A percentile compares a stretch with the other conserved stretches of the same genome.
Conservation (phyloP, 2,888 invertebrate genomes). For the Crioceris asparagi region DNA sequence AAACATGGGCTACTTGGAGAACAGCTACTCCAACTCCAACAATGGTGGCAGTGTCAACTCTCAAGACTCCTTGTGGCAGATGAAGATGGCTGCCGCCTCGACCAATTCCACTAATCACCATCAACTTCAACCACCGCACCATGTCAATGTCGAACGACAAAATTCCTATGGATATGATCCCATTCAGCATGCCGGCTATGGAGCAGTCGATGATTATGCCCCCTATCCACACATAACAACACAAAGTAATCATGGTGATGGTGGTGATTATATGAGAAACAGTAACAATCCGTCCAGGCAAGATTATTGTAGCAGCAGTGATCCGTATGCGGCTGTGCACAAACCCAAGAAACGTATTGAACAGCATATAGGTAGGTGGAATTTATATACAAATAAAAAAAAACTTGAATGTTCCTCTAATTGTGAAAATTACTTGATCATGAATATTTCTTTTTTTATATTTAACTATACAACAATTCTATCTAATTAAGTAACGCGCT, state of each 20-base stretch:
- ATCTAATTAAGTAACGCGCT: too few relatives aligned
- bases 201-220: conserved; percentile 73
- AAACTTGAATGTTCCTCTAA: too few relatives aligned
- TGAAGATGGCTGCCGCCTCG: conserved; percentile 75
- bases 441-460: too few relatives aligned
- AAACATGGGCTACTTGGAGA: conserved; percentile 84
- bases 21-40: conserved; percentile 86
- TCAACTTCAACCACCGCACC: conserved; percentile 37
- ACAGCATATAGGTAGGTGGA: conserved; percentile 70
- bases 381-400: too few relatives aligned
- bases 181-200: conserved; percentile 71
- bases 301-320: conserved; percentile 62
- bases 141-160: conserved; percentile 31
- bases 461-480: too few relatives aligned
- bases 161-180: conserved; percentile 63
- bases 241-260: conserved; percentile 46
- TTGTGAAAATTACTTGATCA: too few relatives aligned
- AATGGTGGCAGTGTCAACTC: conserved; percentile 93
- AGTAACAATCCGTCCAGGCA: conserved; percentile 77
- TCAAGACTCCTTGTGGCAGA: conserved; percentile 89
- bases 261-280: conserved; percentile 59
- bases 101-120: conserved; percentile 55
- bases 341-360: conserved; percentile 82
- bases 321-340: conserved; percentile 81
- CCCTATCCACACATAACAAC: conserved; percentile 70